A percentile compares a stretch with the other conserved stretches of the same genome.
Conservation (phyloP, 2,888 invertebrate species). For the Phyllotreta striolata region DNA sequence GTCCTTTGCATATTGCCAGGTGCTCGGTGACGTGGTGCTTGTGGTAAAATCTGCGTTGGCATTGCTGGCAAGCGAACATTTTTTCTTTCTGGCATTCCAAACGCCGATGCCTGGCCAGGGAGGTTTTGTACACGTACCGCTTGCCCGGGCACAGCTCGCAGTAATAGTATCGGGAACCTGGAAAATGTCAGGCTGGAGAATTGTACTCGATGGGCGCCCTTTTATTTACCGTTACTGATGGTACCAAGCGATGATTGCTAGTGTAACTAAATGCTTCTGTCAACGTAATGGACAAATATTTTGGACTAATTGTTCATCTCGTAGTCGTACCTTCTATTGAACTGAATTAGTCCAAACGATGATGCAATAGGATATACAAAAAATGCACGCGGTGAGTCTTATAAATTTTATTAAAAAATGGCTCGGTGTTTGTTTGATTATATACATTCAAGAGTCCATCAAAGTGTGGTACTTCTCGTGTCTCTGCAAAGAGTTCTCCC, state of each 20-base stretch:
- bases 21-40: conserved; percentile 5
- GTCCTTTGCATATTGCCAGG: background rate
- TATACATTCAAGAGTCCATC: conserved; percentile 11
- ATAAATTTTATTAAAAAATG: background rate
- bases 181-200: no score
- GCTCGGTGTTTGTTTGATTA: conserved; percentile 20
- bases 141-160: background rate
- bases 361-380: conserved; percentile 1
- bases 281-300: no score
- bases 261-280: no score
- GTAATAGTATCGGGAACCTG: background rate
- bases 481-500: conserved; percentile 18
- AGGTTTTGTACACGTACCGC: background rate
- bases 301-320: no score
- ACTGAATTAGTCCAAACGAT: background rate
- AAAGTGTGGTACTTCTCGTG: conserved; percentile 23
- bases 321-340: background rate
- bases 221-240: no score
- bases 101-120: conserved; percentile 33
- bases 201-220: no score
- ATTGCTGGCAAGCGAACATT: conserved; percentile 42
- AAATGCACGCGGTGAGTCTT: background rate
- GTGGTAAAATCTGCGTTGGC: conserved; percentile 3
- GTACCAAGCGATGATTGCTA: no score
- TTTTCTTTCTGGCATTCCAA: conserved; percentile 47